Evolutionary conservation across 2,113 vertebrate genomes (phyloP), one percentile per base, ranked within the genome.

Genomic region (Peromyscus leucopus): DNA sequence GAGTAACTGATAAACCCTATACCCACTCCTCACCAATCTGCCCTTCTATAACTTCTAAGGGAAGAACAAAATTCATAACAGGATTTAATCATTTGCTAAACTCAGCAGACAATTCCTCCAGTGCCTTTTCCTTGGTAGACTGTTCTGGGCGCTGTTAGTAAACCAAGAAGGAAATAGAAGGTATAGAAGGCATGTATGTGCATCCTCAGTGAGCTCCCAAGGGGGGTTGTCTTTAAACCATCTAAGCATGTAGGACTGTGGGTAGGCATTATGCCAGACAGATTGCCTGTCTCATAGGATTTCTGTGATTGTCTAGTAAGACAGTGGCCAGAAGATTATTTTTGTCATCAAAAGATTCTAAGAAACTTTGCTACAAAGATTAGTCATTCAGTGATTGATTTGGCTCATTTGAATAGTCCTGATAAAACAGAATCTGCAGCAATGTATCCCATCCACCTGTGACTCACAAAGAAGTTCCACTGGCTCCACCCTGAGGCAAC

Each of bases 81-180:
- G 69, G 79, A 88, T 59, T 74, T 71, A 85, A 94, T 63, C 85
- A 72, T 78, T 95, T 48, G 63, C n/a, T 65, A 91, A 91, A 88
- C 76, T 85, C 33, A 86, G n/a, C 6, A 88, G 28, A 42, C 19
- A 75, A 75, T 5, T 17, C 67, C 28, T 1, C 15, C 5, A 85
- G 28, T 69, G 48, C 16, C 12, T 86, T 74, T 17, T 75, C 46
- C 16, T 79, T 21, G 17, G 28, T 36, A 71, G 63, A 16, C 19
- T 57, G 17, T 48, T 86, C 5, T 72, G 63, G 10, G n/a, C 75
- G 21, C 33, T 88, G n/a, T 21, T 69, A n/a, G 76, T 8, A 69
- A 1, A 88, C 13, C 1, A 24, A 0, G 10, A 96, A 72, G 12
- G 39, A 39, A 84, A 46, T 0, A 79, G 26, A 55, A 36, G 4